Evolutionary conservation across 2,888 invertebrate genomes (phyloP).

Genomic region (Acleris holmiana): DNA sequence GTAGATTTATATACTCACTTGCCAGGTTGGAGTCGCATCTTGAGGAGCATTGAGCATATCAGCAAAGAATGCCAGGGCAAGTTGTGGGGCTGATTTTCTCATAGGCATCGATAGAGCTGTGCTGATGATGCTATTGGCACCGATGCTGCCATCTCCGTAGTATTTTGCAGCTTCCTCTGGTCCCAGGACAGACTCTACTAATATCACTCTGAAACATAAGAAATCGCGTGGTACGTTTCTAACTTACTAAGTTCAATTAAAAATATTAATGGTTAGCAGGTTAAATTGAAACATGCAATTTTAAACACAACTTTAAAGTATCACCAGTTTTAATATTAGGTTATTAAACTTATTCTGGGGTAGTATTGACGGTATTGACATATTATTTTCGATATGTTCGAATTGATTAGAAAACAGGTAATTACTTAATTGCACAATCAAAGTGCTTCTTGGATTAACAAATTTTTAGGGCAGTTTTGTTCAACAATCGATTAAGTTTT

Average conservation of each 20-base stretch:
- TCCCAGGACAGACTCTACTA: constrained; percentile 61
- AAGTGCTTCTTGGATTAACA: no score
- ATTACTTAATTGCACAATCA: no score
- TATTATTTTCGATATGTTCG: no score
- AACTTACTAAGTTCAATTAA: no score
- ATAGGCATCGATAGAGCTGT: constrained; percentile 52
- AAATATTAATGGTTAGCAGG: no score
- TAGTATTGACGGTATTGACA: no score
- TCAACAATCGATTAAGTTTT: background rate
- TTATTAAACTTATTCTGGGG: no score
- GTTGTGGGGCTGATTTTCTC: constrained; percentile 53
- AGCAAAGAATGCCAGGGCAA: constrained; percentile 60
- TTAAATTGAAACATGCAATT: no score
- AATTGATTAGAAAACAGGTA: no score
- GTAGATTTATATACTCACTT: constrained; percentile 53
- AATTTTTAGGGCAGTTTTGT: no score
- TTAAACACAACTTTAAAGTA: no score
- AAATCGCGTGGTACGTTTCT: background rate
- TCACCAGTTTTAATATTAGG: no score
- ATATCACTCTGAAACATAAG: constrained; percentile 54
- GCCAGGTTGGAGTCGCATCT: constrained; percentile 63
- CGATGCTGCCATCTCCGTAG: constrained; percentile 62
- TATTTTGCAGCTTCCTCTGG: constrained; percentile 57
- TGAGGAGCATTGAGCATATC: constrained; percentile 61
- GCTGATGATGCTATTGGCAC: constrained; percentile 67